These are phyloP conservation scores for Siniperca undulata DNA, from an alignment of 2,797 vertebrate species.

Conservation along the genomic window DNA sequence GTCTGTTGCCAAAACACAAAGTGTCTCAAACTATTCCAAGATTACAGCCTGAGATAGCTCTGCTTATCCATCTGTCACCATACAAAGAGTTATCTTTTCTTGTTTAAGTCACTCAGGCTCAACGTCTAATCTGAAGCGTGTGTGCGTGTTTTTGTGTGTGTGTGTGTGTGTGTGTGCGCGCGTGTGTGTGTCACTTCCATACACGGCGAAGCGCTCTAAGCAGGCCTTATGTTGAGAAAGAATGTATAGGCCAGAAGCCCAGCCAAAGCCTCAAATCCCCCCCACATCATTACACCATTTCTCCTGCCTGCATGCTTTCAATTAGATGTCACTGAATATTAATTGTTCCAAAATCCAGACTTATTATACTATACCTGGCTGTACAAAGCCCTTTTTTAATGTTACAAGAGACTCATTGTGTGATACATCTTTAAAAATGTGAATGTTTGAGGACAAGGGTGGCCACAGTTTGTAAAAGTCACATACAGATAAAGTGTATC, in stretches of 20 bases:
- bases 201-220: slow-evolving; percentile 34
- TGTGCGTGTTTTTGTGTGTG: slow-evolving; percentile 16
- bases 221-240: slow-evolving; percentile 39
- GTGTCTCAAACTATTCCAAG: slow-evolving; percentile 79
- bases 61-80: slow-evolving; percentile 80
- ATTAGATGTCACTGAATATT: slow-evolving; percentile 65
- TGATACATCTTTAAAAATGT: slow-evolving; percentile 3
- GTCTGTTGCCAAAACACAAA: slow-evolving; percentile 86
- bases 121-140: slow-evolving; percentile 67
- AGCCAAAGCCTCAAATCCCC: slow-evolving; percentile 53
- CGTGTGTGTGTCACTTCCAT: slow-evolving; percentile 65
- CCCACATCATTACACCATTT: slow-evolving; percentile 34
- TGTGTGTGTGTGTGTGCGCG: slow-evolving; percentile 49
- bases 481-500: background rate
- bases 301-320: slow-evolving; percentile 51
- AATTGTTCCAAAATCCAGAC: slow-evolving; percentile 68
- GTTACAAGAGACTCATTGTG: background rate
- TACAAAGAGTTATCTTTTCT: slow-evolving; percentile 76
- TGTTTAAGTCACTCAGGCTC: slow-evolving; percentile 79
- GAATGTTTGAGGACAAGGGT: background rate
- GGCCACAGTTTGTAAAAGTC: background rate
- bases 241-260: slow-evolving; percentile 63
- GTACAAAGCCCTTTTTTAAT: background rate
- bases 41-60: slow-evolving; percentile 73
- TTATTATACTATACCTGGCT: slow-evolving; percentile 31